Percentiles rank a stretch among this genome's conserved stretches.
phyloP scores from a whole-genome alignment of 1,140 invertebrate species.

The Gryllus bimaculatus region DNA sequence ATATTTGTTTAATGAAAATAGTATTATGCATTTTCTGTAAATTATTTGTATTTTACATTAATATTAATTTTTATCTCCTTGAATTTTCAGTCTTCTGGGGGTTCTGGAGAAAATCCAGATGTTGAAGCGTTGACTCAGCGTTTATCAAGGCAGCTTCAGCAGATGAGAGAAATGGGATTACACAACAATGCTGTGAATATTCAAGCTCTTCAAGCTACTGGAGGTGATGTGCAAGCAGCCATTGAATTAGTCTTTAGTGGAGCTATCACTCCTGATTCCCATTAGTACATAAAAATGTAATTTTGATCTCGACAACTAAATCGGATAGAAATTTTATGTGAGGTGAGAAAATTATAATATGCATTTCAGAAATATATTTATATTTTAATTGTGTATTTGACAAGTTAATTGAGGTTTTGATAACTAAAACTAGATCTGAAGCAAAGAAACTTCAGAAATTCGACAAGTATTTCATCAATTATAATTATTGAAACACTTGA shows the following conservation, averaged over 20 bases:
- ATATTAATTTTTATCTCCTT: background rate
- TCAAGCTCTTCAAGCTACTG: slow-evolving; percentile 67
- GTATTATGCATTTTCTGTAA: background rate
- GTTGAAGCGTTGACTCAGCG: slow-evolving; percentile 26
- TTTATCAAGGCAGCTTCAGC: slow-evolving; percentile 55
- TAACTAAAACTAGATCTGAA: too few species aligned
- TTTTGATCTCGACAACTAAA: background rate
- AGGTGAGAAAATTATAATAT: too few species aligned
- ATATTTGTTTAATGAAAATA: too few species aligned
- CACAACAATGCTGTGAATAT: slow-evolving; percentile 75
- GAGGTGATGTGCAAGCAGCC: slow-evolving; percentile 79
- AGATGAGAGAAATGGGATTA: slow-evolving; percentile 81
- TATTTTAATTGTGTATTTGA: too few species aligned
- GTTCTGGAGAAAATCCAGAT: background rate
- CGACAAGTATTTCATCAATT: too few species aligned
- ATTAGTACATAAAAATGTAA: background rate
- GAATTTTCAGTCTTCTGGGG: background rate
- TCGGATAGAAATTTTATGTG: too few species aligned
- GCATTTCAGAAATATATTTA: too few species aligned
- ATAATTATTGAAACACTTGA: too few species aligned
- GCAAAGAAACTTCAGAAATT: too few species aligned
- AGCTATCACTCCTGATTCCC: slow-evolving; percentile 11
- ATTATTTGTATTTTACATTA: background rate
- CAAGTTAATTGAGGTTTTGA: too few species aligned
- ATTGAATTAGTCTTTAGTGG: slow-evolving; percentile 65